These are phyloP conservation scores for Sepioteuthis lessoniana DNA, from an alignment of 2,888 invertebrate species.

Conservation along the genomic window DNA sequence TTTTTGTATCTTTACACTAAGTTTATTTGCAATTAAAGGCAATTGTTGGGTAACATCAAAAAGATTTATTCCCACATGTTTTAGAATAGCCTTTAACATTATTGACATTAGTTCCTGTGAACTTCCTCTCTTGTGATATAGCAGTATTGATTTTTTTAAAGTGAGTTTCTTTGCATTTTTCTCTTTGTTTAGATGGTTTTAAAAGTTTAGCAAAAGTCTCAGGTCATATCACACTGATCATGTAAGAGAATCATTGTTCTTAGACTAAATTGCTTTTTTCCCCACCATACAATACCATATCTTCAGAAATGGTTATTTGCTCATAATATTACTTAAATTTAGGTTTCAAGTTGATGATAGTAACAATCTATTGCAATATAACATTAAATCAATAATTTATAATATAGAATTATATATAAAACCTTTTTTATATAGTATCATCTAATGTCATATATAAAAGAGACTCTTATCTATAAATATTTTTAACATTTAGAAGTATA, in stretches of 20 bases:
- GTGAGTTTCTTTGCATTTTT: background rate
- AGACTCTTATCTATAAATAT: no score
- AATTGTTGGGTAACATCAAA: background rate
- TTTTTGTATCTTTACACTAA: background rate
- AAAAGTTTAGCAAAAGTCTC: background rate
- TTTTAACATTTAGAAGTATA: no score
- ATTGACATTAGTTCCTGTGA: background rate
- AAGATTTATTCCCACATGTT: background rate
- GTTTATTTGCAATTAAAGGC: background rate
- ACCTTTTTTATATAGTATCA: no score
- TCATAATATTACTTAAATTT: no score
- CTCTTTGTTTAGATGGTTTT: background rate
- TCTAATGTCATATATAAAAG: no score
- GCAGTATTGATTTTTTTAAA: background rate
- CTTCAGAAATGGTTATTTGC: no score
- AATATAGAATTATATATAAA: no score
- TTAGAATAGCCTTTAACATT: background rate
- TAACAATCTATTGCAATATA: no score
- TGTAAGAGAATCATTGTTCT: background rate
- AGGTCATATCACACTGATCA: background rate
- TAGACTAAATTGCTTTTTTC: background rate
- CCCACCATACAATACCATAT: background rate
- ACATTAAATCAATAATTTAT: no score
- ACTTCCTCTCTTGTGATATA: background rate
- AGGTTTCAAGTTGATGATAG: no score